Evolutionary conservation across 64 coral and sea anemone species (phyloP), one percentile per base, ranked within the genome.

Genomic region (Platygyra sinensis): DNA sequence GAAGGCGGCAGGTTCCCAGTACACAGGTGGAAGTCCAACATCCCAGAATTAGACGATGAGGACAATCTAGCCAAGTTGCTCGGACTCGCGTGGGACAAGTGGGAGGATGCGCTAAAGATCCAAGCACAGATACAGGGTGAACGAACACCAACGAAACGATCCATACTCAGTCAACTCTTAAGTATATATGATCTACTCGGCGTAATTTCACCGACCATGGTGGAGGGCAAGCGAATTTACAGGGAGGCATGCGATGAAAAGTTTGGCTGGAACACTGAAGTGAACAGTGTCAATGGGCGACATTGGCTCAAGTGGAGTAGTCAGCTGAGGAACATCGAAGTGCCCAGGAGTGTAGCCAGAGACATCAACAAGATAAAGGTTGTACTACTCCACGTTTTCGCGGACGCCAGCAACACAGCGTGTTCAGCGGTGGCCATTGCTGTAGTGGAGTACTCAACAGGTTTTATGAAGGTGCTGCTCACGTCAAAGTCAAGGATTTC

Each of bases 401-500:
- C 75, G 54, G 89, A 87, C 55, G 88, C 88, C 24, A 95, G 89
- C 32, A 95, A 87, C 49, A 52, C 67, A 60, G 93, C n/a, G n/a
- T n/a, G n/a, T n/a, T n/a, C n/a, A n/a, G n/a, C n/a, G n/a, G n/a
- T n/a, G n/a, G n/a, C n/a, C 93, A 0, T 91, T 63, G 49, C 89
- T 46, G 89, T 95, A 2, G 55, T 87, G 1, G 76, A 95, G 73
- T 73, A 86, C 11, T 30, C 30, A 8, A 91, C 46, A 38, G 82
- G 75, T 30, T 65, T 80, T 19, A 76, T 80, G 2, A 85, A 91
- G 59, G 86, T 89, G 16, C 51, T 95, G 30, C 42, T 95, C 0
- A 91, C 75, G 16, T 95, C 94, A 61, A 91, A 95, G 16, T 95
- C 89, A 15, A 88, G 89, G 63, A 92, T 95, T 54, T 91, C 89